These are phyloP conservation scores for Pteria penguin DNA, from an alignment of 2,888 invertebrate species.

Conservation along the genomic window DNA sequence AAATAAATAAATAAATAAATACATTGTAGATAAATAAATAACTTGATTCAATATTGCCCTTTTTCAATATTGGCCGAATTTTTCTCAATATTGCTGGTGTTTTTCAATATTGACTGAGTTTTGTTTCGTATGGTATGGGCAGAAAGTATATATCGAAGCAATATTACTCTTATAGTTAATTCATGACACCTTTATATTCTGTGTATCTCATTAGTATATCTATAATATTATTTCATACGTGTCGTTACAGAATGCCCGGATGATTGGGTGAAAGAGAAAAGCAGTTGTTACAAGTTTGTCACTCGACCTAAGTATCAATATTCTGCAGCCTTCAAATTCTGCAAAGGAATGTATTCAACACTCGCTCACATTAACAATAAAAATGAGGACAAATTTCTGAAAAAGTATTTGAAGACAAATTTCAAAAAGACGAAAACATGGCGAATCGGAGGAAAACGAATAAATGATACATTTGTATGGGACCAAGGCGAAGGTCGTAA, in stretches of 20 bases:
- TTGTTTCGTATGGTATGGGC: too few species aligned
- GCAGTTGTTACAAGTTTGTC: constrained; percentile 82
- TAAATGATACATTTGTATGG: constrained; percentile 60
- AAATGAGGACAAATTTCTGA: constrained; percentile 83
- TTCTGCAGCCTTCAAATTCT: constrained; percentile 75
- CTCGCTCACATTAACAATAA: constrained; percentile 81
- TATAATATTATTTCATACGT: too few species aligned
- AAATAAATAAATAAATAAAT: too few species aligned
- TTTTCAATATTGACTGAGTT: too few species aligned
- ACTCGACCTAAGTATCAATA: constrained; percentile 69
- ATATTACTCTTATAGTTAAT: too few species aligned
- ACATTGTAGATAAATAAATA: too few species aligned
- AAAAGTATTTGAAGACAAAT: constrained; percentile 76
- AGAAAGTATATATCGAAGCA: too few species aligned
- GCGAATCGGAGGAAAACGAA: constrained; percentile 63
- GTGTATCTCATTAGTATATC: too few species aligned
- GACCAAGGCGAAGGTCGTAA: constrained; percentile 43
- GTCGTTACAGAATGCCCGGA: constrained; percentile 78
- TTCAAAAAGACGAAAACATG: constrained; percentile 57
- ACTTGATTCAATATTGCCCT: too few species aligned
- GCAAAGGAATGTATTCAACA: constrained; percentile 78
- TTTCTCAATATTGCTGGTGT: too few species aligned
- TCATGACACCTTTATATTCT: too few species aligned
- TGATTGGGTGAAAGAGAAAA: constrained; percentile 81
- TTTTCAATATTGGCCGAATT: too few species aligned